Base-by-base conservation (phyloP, 1,140 invertebrate genomes). In the Parapsyche elsis region DNA sequence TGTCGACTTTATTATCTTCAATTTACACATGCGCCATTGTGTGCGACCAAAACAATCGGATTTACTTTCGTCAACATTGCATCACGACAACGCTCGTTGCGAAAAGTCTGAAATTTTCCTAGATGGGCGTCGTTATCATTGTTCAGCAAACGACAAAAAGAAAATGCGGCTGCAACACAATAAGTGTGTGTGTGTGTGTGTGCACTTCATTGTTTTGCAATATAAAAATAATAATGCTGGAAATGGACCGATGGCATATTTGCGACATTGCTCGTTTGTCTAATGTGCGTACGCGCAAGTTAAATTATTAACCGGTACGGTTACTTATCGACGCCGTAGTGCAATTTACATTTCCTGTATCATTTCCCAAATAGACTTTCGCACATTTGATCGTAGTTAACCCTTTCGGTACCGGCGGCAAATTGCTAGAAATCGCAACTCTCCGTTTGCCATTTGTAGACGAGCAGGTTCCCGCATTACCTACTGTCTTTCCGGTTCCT, bases 401-500 rank as follows among this genome's bases (percentile, higher is more conserved):
- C 30, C 30, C 30, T 38, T 38, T 38, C 30, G 30, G 30, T 38
- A 38, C 30, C 30, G 30, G 70, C 1, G 21, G 70, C 38, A 71
- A 71, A 71, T 71, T 71, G 30, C 26, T 26, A 30, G 70, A 71
- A 71, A 71, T 71, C 70, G 70, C 70, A 38, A 38, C 70, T 71
- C 26, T 14, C 70, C 26, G 61, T 23, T 67, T 26, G 14, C 70
- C 24, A 71, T 45, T 71, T 71, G 21, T 71, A 26, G 30, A n/a
- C 19, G 24, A 71, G 21, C 38, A n/a, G 24, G 70, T 38, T 38
- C 21, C n/a, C 5, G 70, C 70, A 71, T 38, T 30, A 53, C 49
- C 49, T 5, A 53, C 49, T 10, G 16, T 12, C 12, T 53, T 53
- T 53, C 49, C 49, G 49, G 49, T 53, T 53, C 16, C 10, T 12